A percentile compares a stretch with the other conserved stretches of the same genome.
These are phyloP conservation scores for Pantherophis vulpinus DNA, from an alignment of 2,797 vertebrate genomes.

Conservation along the genomic window DNA sequence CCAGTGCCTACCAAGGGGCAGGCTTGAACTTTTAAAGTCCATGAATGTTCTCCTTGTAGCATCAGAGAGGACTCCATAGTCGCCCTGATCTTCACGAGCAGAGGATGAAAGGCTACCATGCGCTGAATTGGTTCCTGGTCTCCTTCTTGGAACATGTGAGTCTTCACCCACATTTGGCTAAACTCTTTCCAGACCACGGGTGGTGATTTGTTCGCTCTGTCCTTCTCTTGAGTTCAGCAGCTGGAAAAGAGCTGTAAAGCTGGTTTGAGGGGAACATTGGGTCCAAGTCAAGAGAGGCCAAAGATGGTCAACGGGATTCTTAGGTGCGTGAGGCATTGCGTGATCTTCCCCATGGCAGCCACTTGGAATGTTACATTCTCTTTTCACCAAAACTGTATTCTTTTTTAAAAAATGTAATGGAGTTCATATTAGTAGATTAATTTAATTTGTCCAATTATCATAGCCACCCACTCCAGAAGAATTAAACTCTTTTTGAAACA, in stretches of 20 bases:
- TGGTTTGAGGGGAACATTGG: neutral
- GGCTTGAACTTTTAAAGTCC: neutral
- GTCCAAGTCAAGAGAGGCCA: neutral
- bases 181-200: neutral
- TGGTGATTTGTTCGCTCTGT: neutral
- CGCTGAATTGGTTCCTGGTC: conserved; percentile 56
- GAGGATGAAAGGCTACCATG: conserved; percentile 50
- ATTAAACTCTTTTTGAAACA: neutral
- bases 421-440: neutral
- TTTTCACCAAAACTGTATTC: neutral
- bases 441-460: neutral
- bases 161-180: neutral
- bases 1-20: neutral
- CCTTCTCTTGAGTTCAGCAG: neutral
- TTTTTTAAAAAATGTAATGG: neutral
- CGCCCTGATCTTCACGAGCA: conserved; percentile 25
- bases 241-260: neutral
- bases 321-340: neutral
- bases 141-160: conserved; percentile 62
- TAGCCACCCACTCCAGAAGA: neutral
- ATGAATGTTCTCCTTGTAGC: neutral
- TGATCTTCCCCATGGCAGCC: neutral
- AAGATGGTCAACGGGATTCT: neutral
- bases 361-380: neutral
- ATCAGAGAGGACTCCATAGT: neutral